Evolutionary conservation across 2,113 vertebrate species (phyloP).

Genomic region (Talpa occidentalis): DNA sequence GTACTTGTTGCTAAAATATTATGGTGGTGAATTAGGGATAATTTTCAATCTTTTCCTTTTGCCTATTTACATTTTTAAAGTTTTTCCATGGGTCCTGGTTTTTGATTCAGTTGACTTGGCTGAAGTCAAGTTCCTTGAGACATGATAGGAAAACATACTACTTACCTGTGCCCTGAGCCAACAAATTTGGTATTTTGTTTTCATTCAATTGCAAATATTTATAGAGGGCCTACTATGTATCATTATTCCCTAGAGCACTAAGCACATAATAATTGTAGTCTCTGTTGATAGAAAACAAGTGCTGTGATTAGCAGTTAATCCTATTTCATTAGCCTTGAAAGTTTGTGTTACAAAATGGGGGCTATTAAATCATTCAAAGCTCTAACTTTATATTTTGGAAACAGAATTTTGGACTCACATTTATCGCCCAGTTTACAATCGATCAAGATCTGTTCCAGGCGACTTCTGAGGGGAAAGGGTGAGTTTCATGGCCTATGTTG

Average conservation of each 20-base stretch:
- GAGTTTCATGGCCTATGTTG: constrained; percentile 25
- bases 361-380: neutral
- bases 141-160: neutral
- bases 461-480: constrained; percentile 45
- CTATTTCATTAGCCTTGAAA: neutral
- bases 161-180: neutral
- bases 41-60: constrained; percentile 58
- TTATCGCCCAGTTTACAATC: fast-evolving
- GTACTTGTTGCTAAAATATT: neutral
- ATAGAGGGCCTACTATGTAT: neutral
- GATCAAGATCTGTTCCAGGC: neutral
- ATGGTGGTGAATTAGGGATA: neutral
- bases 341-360: neutral
- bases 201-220: neutral
- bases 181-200: neutral
- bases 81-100: neutral
- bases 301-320: neutral
- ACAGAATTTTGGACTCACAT: constrained; percentile 44
- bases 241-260: neutral
- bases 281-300: neutral
- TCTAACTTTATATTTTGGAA: constrained; percentile 64
- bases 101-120: neutral
- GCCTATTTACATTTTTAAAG: neutral
- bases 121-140: constrained; percentile 31
- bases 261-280: fast-evolving